Evolutionary conservation across 1,140 invertebrate genomes (phyloP), one percentile per base, ranked within the genome.

Genomic region (Drosophila albomicans): DNA sequence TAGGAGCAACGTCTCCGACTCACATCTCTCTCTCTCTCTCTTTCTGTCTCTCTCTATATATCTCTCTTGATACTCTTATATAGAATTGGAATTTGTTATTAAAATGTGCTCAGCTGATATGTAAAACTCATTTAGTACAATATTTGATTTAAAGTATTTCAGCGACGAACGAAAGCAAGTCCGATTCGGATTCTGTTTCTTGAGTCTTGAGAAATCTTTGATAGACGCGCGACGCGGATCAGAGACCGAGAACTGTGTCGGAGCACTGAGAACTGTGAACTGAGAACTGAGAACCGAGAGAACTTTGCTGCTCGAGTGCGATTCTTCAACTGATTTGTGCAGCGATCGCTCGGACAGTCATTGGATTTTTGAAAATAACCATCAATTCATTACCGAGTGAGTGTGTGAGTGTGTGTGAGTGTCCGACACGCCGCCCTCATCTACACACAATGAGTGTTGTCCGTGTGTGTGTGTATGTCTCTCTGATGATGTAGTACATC

Each of bases 341-440:
- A 78, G 61, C 75, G 86, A 88, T 91, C 90, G 81, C 85, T 73
- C 90, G 90, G 86, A 89, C 86, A 91, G 91, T 91, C 78, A 87
- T 91, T 91, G 85, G 86, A 89, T 89, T 89, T 89, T 89, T 89
- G 85, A 89, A 90, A 89, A 88, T 88, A 89, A 89, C 85, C 85
- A 88, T 89, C 85, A 88, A 87, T 84, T 88, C 85, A 88, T 81
- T 81, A 75, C 85, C 28, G 51, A 61, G 52, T 52, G 43, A 67
- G 48, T 69, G 56, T 69, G 65, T 62, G 61, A 20, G 30, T 13
- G 43, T 70, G 51, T 73, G 54, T 58, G 64, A 65, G 56, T 64
- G 68, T 74, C 62, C 62, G 75, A 77, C 78, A 79, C 69, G 75
- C 75, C 78, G 84, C 84, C 84, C 84, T 82, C 85, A 89, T 52